Conservation (phyloP, 1,140 invertebrate genomes). For the Neuroterus valhalla region DNA sequence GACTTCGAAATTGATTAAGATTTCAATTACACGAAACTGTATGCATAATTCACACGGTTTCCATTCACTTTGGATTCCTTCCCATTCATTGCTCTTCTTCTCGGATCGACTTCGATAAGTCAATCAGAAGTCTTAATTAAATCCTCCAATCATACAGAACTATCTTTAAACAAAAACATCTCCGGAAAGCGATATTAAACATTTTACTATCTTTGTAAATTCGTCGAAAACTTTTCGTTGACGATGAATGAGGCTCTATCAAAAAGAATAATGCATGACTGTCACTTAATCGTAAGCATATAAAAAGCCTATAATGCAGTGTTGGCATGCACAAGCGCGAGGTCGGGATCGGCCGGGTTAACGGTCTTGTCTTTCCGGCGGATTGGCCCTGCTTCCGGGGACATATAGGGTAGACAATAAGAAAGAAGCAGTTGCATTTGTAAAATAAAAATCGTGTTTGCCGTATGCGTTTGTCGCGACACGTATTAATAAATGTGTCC, state of each 20-base stretch:
- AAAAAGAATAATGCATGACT: constrained; percentile 54
- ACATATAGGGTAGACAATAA: constrained; percentile 75
- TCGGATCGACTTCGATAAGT: no score
- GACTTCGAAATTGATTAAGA: constrained; percentile 17
- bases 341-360: constrained; percentile 73
- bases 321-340: constrained; percentile 70
- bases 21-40: constrained; percentile 22
- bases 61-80: constrained; percentile 1
- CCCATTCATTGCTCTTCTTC: background rate
- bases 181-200: no score
- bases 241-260: background rate
- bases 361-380: constrained; percentile 74
- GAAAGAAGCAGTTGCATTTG: constrained; percentile 55
- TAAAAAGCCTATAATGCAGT: constrained; percentile 70
- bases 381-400: constrained; percentile 75
- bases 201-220: no score
- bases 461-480: constrained; percentile 43
- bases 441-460: constrained; percentile 47
- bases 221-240: no score
- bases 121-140: no score
- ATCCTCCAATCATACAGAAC: no score
- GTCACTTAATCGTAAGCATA: constrained; percentile 58
- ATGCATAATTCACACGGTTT: background rate
- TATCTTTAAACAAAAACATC: no score
- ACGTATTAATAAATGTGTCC: constrained; percentile 68